Base-by-base conservation (phyloP, 2,888 invertebrate genomes). In the Leptinotarsa juncta region DNA sequence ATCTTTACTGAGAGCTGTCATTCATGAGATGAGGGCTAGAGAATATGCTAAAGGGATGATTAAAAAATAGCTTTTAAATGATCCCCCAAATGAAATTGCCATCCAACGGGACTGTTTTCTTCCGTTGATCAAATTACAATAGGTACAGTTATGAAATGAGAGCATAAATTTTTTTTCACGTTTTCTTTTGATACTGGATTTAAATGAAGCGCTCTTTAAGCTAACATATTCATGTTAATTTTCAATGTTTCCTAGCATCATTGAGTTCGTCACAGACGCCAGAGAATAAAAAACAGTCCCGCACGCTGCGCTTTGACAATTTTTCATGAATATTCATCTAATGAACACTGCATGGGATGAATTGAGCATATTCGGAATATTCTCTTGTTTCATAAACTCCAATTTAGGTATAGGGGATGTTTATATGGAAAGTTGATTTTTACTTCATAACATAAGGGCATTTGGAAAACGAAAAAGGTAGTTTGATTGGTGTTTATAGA, bases 261-360 rank as follows among this genome's bases (percentile, higher is more conserved):
- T 3, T 18, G 53, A 53, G 12, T 53, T 53, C 10, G 53, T 18
- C 51, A 42, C 10, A 42, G 0, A 42, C 10, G 42, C 53, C 18
- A 18, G n/a, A 18, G 53, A 53, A 18, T 53, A 18, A 18, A 53
- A 53, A 53, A 53, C n/a, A 7, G 7, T n/a, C 10, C 53, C 53
- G 12, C 70, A 51, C 50, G 57, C 53, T 70, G 32, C 3, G 42
- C 42, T 42, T 42, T 65, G 72, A 51, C 66, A 73, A 70, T 57
- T 18, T 23, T 70, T 15, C 66, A 73, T 73, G 73, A 73, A 73
- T 73, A 73, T 73, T 73, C 73, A 73, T 73, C 70, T 73, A 60
- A 73, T 73, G 73, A 73, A 73, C 60, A 53, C 53, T 20, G 10
- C 18, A 53, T 53, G 1, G 53, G 18, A 53, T 10, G 4, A 53